Conservation (phyloP, 2,797 vertebrate genomes). For the Synaphobranchus kaupii region DNA sequence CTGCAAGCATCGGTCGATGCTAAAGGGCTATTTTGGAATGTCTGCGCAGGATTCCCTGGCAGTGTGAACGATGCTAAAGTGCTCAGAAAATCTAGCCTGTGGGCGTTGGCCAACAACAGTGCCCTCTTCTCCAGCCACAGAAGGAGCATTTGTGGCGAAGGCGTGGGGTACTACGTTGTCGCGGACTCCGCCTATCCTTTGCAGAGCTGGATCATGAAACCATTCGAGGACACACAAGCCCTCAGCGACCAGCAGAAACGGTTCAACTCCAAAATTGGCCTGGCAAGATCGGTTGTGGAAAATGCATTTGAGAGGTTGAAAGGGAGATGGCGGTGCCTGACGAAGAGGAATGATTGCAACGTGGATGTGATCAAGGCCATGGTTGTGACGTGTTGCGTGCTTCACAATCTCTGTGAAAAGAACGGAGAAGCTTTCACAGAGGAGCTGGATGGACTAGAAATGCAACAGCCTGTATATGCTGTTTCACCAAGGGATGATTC, state of each 20-base stretch:
- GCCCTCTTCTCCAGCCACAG: conserved; percentile 33
- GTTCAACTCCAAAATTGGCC: conserved; percentile 1
- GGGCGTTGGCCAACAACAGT: conserved; percentile 8
- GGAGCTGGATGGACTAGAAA: background rate
- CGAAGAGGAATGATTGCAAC: conserved; percentile 26
- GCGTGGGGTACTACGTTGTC: conserved; percentile 43
- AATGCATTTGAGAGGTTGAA: conserved; percentile 16
- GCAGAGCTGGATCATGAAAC: conserved; percentile 44
- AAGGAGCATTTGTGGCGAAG: background rate
- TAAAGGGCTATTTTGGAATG: conserved; percentile 49
- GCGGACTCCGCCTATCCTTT: conserved; percentile 32
- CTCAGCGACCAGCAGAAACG: conserved; percentile 17
- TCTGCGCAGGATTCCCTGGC: conserved; percentile 40
- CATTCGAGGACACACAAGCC: background rate
- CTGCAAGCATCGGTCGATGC: conserved; percentile 49
- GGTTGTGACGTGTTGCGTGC: conserved; percentile 31
- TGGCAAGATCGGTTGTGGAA: background rate
- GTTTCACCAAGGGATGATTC: background rate
- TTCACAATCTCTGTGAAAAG: conserved; percentile 38
- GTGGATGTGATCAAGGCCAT: conserved; percentile 33
- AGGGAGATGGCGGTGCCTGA: conserved; percentile 35
- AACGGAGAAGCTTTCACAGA: conserved; percentile 4
- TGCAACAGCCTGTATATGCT: background rate
- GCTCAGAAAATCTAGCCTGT: conserved; percentile 25
- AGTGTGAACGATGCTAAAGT: conserved; percentile 24